phyloP scores from a whole-genome alignment of 2,113 vertebrate genomes.

The Plectropomus leopardus region DNA sequence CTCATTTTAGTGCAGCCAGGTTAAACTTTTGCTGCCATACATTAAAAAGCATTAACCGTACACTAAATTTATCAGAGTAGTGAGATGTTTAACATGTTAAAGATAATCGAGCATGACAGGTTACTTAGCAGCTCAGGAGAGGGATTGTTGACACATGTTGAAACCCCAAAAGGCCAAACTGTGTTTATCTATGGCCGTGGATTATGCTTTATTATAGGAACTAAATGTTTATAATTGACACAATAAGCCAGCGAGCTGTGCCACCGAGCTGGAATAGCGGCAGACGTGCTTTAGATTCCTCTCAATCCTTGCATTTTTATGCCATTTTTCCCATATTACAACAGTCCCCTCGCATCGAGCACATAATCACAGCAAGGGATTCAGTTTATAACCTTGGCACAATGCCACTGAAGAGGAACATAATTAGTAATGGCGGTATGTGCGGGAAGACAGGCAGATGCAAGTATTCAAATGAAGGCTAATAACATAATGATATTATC shows the following conservation, averaged over 20 bases:
- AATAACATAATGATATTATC: slow-evolving; percentile 68
- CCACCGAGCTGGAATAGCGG: slow-evolving; percentile 18
- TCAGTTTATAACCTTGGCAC: slow-evolving; percentile 58
- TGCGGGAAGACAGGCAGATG: slow-evolving; percentile 66
- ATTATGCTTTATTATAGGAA: slow-evolving; percentile 58
- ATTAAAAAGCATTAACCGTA: not conserved
- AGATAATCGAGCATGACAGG: slow-evolving; percentile 27
- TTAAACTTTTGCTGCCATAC: not conserved
- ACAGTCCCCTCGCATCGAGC: slow-evolving; percentile 64
- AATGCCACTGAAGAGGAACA: slow-evolving; percentile 56
- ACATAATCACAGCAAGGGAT: slow-evolving; percentile 62
- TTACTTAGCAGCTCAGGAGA: slow-evolving; percentile 40
- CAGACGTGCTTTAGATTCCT: slow-evolving; percentile 37
- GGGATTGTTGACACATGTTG: slow-evolving; percentile 30
- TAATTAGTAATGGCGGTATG: slow-evolving; percentile 68
- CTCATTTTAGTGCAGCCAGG: not conserved
- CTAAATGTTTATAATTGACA: slow-evolving; percentile 46
- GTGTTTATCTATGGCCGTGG: slow-evolving; percentile 57
- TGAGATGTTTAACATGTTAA: not conserved
- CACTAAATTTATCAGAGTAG: not conserved
- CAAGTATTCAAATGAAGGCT: slow-evolving; percentile 65
- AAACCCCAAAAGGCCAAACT: slow-evolving; percentile 47
- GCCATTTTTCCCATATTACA: slow-evolving; percentile 82
- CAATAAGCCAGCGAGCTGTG: slow-evolving; percentile 41
- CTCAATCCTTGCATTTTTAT: slow-evolving; percentile 73